phyloP scores from a whole-genome alignment of 2,797 vertebrate species.

The Clarias pachynema region DNA sequence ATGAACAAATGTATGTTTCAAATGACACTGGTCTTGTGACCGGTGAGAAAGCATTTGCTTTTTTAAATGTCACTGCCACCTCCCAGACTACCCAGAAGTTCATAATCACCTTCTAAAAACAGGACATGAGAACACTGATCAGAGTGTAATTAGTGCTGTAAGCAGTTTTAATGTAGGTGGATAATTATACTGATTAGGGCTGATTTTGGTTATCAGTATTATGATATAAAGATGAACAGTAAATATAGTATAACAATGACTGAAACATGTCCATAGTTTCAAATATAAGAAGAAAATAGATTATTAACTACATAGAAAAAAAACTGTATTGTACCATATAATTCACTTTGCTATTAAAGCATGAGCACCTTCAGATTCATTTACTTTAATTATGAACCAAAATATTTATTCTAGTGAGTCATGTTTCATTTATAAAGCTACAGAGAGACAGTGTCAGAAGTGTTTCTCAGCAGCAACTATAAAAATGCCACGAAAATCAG shows the following conservation, averaged over 20 bases:
- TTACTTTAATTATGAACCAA: background rate
- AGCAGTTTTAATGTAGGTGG: background rate
- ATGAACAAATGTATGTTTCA: background rate
- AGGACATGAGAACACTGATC: background rate
- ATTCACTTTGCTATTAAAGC: background rate
- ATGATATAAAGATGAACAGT: background rate
- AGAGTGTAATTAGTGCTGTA: background rate
- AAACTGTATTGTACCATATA: background rate
- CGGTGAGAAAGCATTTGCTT: too few species aligned
- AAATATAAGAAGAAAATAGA: background rate
- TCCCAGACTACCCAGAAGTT: background rate
- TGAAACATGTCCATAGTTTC: background rate
- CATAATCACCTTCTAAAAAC: background rate
- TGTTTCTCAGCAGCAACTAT: background rate
- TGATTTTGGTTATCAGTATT: background rate
- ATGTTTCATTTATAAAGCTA: background rate
- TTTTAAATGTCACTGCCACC: too few species aligned
- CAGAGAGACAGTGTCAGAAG: background rate
- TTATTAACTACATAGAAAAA: background rate
- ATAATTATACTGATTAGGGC: background rate
- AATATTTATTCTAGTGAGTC: background rate
- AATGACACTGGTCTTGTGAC: too few species aligned
- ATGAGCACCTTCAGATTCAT: background rate
- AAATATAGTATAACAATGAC: background rate
- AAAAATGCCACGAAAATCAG: background rate